Percentiles rank a stretch among this genome's conserved stretches.
Conservation (phyloP, 2,888 invertebrate genomes). For the Penaeus monodon region DNA sequence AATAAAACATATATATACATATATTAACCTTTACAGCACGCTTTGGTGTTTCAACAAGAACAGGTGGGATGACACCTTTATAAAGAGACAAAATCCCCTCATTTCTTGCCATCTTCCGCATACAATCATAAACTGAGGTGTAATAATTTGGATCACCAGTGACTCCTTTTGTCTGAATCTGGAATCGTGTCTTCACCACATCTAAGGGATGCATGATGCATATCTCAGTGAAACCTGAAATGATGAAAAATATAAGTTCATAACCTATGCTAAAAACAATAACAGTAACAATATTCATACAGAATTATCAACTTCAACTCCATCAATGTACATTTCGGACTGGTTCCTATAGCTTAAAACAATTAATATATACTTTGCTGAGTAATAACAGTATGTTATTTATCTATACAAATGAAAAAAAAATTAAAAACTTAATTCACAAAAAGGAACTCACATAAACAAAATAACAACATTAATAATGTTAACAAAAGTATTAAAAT, state of each 20-base stretch:
- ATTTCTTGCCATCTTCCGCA: slow-evolving; percentile 86
- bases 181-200: slow-evolving; percentile 90
- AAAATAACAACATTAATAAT: no score
- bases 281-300: no score
- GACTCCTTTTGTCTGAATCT: slow-evolving; percentile 77
- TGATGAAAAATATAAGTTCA: not conserved
- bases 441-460: no score
- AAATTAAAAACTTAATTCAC: no score
- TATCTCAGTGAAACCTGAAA: slow-evolving; percentile 87
- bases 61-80: slow-evolving; percentile 94
- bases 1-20: not conserved
- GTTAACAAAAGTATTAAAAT: no score
- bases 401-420: no score
- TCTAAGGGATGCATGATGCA: slow-evolving; percentile 97
- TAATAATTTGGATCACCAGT: slow-evolving; percentile 76
- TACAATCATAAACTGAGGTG: slow-evolving; percentile 86
- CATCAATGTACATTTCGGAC: no score
- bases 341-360: no score
- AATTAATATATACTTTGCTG: no score
- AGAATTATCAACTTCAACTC: no score
- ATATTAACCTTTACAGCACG: slow-evolving; percentile 83
- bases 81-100: slow-evolving; percentile 90
- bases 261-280: no score
- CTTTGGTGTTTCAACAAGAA: slow-evolving; percentile 94
- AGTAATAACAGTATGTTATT: no score